Evolutionary conservation across 2,797 vertebrate genomes (phyloP).

Genomic region (Enteromius fasciolatus): DNA sequence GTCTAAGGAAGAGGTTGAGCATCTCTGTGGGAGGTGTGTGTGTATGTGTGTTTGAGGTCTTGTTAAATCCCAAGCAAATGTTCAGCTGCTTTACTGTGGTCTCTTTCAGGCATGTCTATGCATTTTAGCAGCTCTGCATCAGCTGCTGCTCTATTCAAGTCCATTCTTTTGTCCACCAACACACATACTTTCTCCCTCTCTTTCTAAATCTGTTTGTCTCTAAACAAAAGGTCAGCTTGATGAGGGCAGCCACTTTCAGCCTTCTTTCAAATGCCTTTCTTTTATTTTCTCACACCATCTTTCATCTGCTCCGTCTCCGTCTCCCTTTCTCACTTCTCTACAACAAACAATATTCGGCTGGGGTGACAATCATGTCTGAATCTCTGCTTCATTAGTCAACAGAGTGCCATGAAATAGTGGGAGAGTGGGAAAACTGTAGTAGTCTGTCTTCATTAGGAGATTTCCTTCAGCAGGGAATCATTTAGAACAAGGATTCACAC

Average conservation of each 20-base stretch:
- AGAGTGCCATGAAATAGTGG: slow-evolving; percentile 56
- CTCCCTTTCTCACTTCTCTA: slow-evolving; percentile 57
- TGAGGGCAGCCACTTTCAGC: slow-evolving; percentile 68
- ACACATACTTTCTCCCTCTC: slow-evolving; percentile 58
- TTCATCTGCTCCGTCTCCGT: slow-evolving; percentile 43
- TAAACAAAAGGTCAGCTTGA: slow-evolving; percentile 78
- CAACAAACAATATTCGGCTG: slow-evolving; percentile 33
- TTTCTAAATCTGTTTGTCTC: slow-evolving; percentile 77
- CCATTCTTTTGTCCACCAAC: slow-evolving; percentile 56
- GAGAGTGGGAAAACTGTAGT: slow-evolving; percentile 43
- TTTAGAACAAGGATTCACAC: slow-evolving; percentile 44
- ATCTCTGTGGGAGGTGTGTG: slow-evolving; percentile 52
- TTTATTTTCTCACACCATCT: slow-evolving; percentile 55
- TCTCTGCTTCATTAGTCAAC: slow-evolving; percentile 59
- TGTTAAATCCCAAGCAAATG: slow-evolving; percentile 65
- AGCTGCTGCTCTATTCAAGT: slow-evolving; percentile 61
- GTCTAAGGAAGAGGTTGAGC: slow-evolving; percentile 46
- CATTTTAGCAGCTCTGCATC: slow-evolving; percentile 54
- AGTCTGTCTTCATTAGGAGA: slow-evolving; percentile 45
- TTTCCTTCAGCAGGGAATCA: slow-evolving; percentile 39
- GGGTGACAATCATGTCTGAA: slow-evolving; percentile 46
- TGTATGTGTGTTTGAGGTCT: slow-evolving; percentile 55
- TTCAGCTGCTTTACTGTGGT: slow-evolving; percentile 77
- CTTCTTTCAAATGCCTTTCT: slow-evolving; percentile 59
- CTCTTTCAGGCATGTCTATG: slow-evolving; percentile 72